These are phyloP conservation scores for Archocentrus centrarchus DNA, from an alignment of 2,113 vertebrate genomes.

Conservation along the genomic window DNA sequence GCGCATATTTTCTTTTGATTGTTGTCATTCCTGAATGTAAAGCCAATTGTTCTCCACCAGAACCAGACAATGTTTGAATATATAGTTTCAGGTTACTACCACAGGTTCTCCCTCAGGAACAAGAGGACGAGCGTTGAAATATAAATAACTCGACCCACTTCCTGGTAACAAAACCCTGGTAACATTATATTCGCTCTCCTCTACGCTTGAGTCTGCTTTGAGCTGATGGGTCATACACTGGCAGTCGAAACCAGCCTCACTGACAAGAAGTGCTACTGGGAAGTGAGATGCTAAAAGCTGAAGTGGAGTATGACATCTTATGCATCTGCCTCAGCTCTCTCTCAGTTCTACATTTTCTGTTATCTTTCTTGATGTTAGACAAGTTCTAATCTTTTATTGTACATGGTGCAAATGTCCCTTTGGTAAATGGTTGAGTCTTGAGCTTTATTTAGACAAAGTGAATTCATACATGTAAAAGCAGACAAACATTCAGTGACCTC, in stretches of 20 bases:
- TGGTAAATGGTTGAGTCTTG: not conserved
- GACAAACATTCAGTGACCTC: not conserved
- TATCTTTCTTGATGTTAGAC: not conserved
- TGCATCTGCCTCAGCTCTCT: constrained; percentile 4
- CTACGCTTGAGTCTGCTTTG: constrained; percentile 32
- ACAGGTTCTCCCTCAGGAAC: constrained; percentile 53
- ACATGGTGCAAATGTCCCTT: not conserved
- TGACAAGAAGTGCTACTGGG: constrained; percentile 40
- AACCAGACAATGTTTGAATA: constrained; percentile 62
- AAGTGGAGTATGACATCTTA: constrained; percentile 1
- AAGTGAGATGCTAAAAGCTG: constrained; percentile 49
- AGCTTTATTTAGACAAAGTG: not conserved
- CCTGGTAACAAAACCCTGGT: constrained; percentile 80
- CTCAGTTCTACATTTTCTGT: constrained; percentile 53
- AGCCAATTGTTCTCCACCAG: constrained; percentile 27
- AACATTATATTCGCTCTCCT: constrained; percentile 62
- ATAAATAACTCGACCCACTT: constrained; percentile 84
- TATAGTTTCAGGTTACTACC: constrained; percentile 75
- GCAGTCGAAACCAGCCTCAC: not conserved
- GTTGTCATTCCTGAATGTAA: not conserved
- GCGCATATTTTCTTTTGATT: constrained; percentile 12
- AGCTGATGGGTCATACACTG: constrained; percentile 8
- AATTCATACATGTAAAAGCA: not conserved
- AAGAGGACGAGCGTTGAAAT: constrained; percentile 77
- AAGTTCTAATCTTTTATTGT: not conserved